Evolutionary conservation across 2,888 invertebrate species (phyloP), one percentile per base, ranked within the genome.

Genomic region (Drosophila barbarae): DNA sequence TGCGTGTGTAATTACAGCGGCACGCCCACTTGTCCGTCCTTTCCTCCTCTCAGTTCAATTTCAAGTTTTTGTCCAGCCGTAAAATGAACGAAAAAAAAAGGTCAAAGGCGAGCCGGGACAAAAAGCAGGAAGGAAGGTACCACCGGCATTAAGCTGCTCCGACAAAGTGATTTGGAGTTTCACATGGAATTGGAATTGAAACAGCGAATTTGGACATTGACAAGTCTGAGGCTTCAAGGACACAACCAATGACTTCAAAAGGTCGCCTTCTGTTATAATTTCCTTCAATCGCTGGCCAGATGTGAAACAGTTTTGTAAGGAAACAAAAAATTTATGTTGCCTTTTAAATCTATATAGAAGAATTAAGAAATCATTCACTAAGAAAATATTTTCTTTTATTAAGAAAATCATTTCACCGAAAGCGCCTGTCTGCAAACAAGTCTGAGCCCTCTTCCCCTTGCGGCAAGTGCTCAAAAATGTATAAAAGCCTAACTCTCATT

Each of bases 1-100:
- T 81, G 78, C 57, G 55, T 64, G 60, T 77, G 84, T 84, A 78
- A 78, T 78, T 78, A 77, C 82, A 66, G 50, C 32, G 41, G 28
- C 49, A 70, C 41, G 32, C 41, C 70, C 61, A 70, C 70, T 70
- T 60, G 60, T 53, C 47, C 52, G 60, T 53, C 47, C 52, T 50
- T 36, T 15, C 26, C 23, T 35, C 46, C 15, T 10, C 36, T n/a
- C 44, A 63, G 73, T 84, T 81, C 82, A 75, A 75, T 81, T 84
- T 67, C 75, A 69, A 74, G 72, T 80, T 74, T 70, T 68, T 49
- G 46, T 50, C 50, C 77, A 53, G 41, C 41, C 59, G 18, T 30
- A 52, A 36, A 66, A n/a, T 23, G 46, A 21, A 42, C 5, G n/a
- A 42, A 42, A 67, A 42, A 67, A 67, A 69, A 84, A 77, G 65